phyloP scores from a whole-genome alignment of 2,797 vertebrate species.

The Psittacula derbiana region DNA sequence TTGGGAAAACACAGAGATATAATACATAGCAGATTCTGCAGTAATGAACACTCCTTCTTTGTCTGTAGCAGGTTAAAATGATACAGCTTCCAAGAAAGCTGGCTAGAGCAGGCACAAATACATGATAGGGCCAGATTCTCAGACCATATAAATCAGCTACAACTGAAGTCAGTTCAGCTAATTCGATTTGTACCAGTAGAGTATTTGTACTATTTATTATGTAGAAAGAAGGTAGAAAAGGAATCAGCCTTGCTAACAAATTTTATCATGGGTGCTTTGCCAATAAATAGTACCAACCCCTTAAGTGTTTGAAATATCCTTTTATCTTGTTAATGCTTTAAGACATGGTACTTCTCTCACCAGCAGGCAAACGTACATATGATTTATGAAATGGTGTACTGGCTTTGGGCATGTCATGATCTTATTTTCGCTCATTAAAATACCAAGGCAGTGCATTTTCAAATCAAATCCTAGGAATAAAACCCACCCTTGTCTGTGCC shows the following conservation, averaged over 20 bases:
- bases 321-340: background rate
- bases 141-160: background rate
- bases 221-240: background rate
- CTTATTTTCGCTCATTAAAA: slow-evolving; percentile 28
- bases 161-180: background rate
- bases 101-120: background rate
- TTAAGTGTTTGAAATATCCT: background rate
- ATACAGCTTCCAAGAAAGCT: background rate
- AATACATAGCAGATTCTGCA: background rate
- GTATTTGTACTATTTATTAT: background rate
- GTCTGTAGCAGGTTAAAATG: background rate
- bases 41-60: background rate
- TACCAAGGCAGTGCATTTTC: background rate
- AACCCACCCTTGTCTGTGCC: background rate
- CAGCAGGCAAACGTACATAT: background rate
- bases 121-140: background rate
- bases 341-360: background rate
- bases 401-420: background rate
- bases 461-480: background rate
- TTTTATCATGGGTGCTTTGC: background rate
- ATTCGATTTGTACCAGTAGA: background rate
- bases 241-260: background rate
- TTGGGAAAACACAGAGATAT: background rate
- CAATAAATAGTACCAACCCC: background rate
- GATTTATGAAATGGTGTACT: slow-evolving; percentile 1